Evolutionary conservation across 64 coral and sea anemone species (phyloP).

Genomic region (Montipora capricornis): DNA sequence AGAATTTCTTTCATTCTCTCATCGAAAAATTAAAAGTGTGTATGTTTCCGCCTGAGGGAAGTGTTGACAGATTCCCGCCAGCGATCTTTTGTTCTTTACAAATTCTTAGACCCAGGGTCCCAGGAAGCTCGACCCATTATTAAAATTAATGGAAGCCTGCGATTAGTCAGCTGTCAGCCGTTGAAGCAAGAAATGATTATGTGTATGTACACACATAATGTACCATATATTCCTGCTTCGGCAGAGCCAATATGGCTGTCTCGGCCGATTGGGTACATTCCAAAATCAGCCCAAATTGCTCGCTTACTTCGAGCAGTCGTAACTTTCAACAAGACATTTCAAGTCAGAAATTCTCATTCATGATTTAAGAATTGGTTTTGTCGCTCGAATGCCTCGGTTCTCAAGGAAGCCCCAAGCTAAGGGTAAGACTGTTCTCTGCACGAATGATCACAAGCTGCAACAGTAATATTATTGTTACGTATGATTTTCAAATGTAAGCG

Average conservation of each 20-base stretch:
- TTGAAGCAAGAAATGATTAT: background rate
- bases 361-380: background rate
- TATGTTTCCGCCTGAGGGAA: constrained; percentile 30
- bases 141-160: background rate
- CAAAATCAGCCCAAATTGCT: background rate
- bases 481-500: background rate
- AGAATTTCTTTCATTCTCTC: background rate
- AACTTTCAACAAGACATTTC: background rate
- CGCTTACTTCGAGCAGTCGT: background rate
- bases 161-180: background rate
- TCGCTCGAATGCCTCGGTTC: constrained; percentile 77
- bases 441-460: no score
- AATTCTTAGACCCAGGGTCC: background rate
- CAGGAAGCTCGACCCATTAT: background rate
- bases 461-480: background rate
- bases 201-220: background rate
- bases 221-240: background rate
- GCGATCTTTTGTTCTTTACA: background rate
- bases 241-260: background rate
- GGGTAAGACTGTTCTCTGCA: background rate
- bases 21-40: background rate
- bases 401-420: constrained; percentile 51
- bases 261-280: background rate
- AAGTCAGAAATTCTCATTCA: background rate
- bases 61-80: constrained; percentile 41